Evolutionary conservation across 2,113 vertebrate genomes (phyloP), one percentile per base, ranked within the genome.

Genomic region (Myocastor coypus): DNA sequence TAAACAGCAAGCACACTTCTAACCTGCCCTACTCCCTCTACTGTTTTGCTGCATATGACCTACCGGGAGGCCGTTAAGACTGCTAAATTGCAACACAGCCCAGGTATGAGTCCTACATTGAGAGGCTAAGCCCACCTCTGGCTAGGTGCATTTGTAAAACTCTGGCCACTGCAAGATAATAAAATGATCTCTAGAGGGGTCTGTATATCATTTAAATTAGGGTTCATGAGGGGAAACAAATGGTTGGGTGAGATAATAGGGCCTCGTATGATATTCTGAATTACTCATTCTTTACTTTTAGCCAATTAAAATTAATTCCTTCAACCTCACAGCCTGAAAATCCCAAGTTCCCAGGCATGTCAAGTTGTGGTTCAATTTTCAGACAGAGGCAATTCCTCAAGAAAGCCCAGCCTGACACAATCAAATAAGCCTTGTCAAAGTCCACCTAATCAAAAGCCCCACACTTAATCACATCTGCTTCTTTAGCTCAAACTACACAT

Each of bases 391-490:
- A 98, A 98, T 98, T 98, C 98, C 97, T 98, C 55, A 96, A 97
- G 97, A 98, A 98, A 98, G 94, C 97, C 97, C 96, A 89, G 85
- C 57, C 97, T 98, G 98, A 98, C 97, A 98, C 96, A 98, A 98
- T 98, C 98, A 98, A 99, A 98, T 90, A 95, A 96, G 96, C 94
- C 97, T 98, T 98, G 98, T 98, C 98, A 98, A 98, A 98, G 97
- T 98, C 97, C 98, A 98, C 97, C 97, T 98, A 97, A 99, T 99
- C 97, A 98, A 98, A 98, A 98, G 24, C 89, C 59, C 97, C 75
- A n/a, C 93, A 96, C 95, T 98, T 98, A 98, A 99, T 99, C 98
- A 98, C 98, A 97, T 97, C 97, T 98, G 97, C 91, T 98, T 97
- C 97, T 97, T 96, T 94, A 97, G 95, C 91, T 97, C 98, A 95